Conservation (phyloP, 2,888 invertebrate species). For the Pherbina coryleti region DNA sequence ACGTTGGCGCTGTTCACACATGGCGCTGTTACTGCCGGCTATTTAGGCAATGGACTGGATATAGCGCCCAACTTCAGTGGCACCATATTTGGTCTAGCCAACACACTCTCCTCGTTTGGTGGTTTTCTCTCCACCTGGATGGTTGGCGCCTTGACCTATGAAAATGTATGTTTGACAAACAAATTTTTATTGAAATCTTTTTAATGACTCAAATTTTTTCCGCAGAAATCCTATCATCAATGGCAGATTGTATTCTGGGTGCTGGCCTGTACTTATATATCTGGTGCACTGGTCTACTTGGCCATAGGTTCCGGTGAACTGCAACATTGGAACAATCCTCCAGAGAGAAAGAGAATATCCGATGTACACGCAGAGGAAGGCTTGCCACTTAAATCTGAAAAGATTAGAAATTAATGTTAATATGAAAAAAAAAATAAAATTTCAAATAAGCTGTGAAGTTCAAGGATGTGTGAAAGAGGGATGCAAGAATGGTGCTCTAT, state of each 20-base stretch:
- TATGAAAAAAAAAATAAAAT: neutral
- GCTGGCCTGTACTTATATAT: constrained; percentile 78
- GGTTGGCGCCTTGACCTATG: constrained; percentile 82
- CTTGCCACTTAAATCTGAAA: constrained; percentile 67
- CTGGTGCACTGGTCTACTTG: constrained; percentile 75
- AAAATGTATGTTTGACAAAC: constrained; percentile 73
- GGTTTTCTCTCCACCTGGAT: constrained; percentile 86
- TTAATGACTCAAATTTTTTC: constrained; percentile 22
- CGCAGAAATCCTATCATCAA: constrained; percentile 78
- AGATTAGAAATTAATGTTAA: constrained; percentile 51
- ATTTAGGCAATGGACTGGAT: constrained; percentile 87
- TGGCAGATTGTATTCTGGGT: constrained; percentile 90
- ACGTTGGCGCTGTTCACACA: constrained; percentile 85
- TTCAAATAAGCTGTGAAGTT: constrained; percentile 29
- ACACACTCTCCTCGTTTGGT: constrained; percentile 85
- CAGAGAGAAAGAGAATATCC: constrained; percentile 59
- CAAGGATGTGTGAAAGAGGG: neutral
- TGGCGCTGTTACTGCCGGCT: constrained; percentile 88
- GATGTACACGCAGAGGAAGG: constrained; percentile 64
- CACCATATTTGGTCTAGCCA: constrained; percentile 91
- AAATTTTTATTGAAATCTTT: constrained; percentile 1
- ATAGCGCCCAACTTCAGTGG: constrained; percentile 91
- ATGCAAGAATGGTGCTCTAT: neutral
- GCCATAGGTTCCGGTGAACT: constrained; percentile 76
- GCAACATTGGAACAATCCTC: constrained; percentile 72